phyloP scores from a whole-genome alignment of 2,797 vertebrate genomes.

The Simalia tracyae region DNA sequence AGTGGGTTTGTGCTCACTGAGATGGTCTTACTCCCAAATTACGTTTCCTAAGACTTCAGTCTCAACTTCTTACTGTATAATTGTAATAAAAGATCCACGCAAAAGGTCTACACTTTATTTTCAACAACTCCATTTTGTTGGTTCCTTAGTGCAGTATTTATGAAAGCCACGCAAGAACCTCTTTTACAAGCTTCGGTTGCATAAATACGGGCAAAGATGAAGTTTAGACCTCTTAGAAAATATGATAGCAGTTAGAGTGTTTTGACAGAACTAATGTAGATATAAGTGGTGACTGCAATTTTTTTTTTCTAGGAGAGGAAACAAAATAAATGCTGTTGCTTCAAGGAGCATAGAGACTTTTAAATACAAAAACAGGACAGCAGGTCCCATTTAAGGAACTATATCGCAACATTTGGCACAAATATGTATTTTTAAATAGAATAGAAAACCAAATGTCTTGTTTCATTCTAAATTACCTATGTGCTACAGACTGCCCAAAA shows the following conservation, averaged over 20 bases:
- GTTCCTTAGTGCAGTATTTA: neutral
- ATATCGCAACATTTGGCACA: conserved; percentile 33
- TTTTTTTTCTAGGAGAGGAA: conserved; percentile 30
- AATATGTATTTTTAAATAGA: conserved; percentile 44
- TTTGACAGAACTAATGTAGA: conserved; percentile 31
- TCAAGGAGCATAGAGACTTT: conserved; percentile 7
- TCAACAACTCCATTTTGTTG: conserved; percentile 3
- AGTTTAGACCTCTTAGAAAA: conserved; percentile 12
- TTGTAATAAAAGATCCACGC: neutral
- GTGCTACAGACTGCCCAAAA: conserved; percentile 39
- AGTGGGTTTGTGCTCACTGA: neutral
- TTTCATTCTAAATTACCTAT: conserved; percentile 36
- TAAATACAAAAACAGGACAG: neutral
- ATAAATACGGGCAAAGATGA: conserved; percentile 33
- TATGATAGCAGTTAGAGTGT: conserved; percentile 20
- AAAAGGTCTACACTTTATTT: neutral
- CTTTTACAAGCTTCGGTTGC: conserved; percentile 1
- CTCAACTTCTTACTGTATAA: neutral
- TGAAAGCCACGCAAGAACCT: neutral
- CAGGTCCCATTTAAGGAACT: conserved; percentile 11
- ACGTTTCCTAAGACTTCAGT: neutral
- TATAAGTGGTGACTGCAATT: conserved; percentile 13
- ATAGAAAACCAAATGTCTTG: conserved; percentile 26
- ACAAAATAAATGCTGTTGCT: conserved; percentile 36
- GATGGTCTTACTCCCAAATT: neutral